These are phyloP conservation scores for Lepidonotus clava DNA, from an alignment of 2,888 invertebrate species.

Conservation along the genomic window DNA sequence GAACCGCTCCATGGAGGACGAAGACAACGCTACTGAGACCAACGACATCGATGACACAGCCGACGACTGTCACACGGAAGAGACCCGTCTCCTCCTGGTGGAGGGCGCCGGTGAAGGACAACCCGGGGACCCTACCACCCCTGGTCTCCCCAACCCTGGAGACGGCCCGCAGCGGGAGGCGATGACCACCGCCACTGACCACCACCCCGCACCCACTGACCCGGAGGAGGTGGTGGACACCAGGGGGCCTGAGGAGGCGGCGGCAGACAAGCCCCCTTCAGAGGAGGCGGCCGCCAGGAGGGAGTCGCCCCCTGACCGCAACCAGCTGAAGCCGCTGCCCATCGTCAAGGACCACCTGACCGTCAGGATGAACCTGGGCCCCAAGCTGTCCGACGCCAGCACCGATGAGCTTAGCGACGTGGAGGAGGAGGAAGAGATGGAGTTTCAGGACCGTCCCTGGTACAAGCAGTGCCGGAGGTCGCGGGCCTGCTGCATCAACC, in stretches of 20 bases:
- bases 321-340: constrained; percentile 27
- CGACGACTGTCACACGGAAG: too few species aligned
- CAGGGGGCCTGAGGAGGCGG: neutral
- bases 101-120: too few species aligned
- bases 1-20: too few species aligned
- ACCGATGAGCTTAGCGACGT: constrained; percentile 55
- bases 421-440: constrained; percentile 44
- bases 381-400: constrained; percentile 51
- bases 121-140: too few species aligned
- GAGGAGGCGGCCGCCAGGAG: neutral
- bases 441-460: neutral
- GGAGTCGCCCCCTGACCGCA: neutral
- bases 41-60: too few species aligned
- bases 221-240: neutral
- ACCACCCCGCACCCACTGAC: neutral
- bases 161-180: too few species aligned
- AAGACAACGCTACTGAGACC: too few species aligned
- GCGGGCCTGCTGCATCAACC: constrained; percentile 56
- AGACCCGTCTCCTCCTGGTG: too few species aligned
- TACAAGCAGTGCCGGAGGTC: constrained; percentile 52
- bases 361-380: constrained; percentile 47
- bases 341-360: constrained; percentile 47
- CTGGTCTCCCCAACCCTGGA: too few species aligned
- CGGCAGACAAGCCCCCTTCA: neutral
- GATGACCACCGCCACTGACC: neutral